Conservation (phyloP, 2,797 vertebrate species). For the Enteromius mattozi region DNA sequence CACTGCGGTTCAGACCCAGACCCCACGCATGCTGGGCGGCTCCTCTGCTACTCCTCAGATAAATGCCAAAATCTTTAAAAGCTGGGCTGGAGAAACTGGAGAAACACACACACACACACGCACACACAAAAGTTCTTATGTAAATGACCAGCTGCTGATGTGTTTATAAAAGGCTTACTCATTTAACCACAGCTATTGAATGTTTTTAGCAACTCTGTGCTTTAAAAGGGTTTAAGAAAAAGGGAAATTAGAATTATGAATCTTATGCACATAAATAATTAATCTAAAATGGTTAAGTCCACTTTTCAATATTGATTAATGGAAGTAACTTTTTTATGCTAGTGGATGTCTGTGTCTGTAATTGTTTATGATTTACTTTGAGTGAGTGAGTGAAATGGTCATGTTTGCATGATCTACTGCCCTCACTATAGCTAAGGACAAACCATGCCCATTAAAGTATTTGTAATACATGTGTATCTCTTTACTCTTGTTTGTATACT, state of each 20-base stretch:
- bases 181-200: background rate
- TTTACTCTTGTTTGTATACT: conserved; percentile 46
- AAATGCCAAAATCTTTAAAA: conserved; percentile 45
- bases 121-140: conserved; percentile 11
- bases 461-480: conserved; percentile 62
- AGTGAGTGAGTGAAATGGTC: conserved; percentile 59
- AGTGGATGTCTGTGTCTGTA: conserved; percentile 61
- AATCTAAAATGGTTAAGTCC: background rate
- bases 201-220: conserved; percentile 9
- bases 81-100: background rate
- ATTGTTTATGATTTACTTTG: conserved; percentile 22
- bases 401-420: background rate
- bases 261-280: conserved; percentile 16
- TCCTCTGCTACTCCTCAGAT: conserved; percentile 63
- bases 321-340: conserved; percentile 45
- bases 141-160: conserved; percentile 39
- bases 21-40: conserved; percentile 77
- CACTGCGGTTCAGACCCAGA: conserved; percentile 74
- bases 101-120: background rate
- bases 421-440: conserved; percentile 64
- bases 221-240: background rate
- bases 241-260: background rate
- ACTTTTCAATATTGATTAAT: conserved; percentile 16
- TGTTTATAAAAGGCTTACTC: conserved; percentile 16
- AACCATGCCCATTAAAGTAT: conserved; percentile 58